Percentiles rank a stretch among this genome's conserved stretches.
Conservation (phyloP, 2,888 invertebrate genomes). For the Pseudococcus jackbeardsleyi region DNA sequence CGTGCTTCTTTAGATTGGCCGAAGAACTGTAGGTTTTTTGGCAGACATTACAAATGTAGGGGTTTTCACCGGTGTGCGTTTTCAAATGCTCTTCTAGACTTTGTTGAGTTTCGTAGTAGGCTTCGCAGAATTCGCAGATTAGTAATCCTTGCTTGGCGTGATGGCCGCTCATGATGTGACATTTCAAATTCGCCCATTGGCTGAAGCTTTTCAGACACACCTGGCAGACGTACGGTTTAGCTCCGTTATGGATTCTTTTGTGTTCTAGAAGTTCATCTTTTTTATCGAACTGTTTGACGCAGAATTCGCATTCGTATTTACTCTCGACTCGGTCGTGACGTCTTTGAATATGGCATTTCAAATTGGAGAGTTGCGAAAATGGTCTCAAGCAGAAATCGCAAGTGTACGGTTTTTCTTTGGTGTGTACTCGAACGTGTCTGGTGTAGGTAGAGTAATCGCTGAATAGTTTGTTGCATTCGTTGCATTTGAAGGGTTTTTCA, state of each 20-base stretch:
- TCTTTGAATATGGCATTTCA: conserved; percentile 65
- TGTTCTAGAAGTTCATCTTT: conserved; percentile 66
- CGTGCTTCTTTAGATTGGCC: conserved; percentile 63
- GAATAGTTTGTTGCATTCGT: conserved; percentile 62
- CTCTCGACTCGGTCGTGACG: conserved; percentile 65
- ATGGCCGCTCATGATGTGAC: conserved; percentile 63
- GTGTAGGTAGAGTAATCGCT: conserved; percentile 64
- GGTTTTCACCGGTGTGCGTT: conserved; percentile 64
- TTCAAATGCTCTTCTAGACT: conserved; percentile 58
- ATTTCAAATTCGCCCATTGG: conserved; percentile 66
- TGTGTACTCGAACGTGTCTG: conserved; percentile 65
- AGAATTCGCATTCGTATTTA: conserved; percentile 66
- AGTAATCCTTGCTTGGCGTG: conserved; percentile 58
- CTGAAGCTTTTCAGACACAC: conserved; percentile 67
- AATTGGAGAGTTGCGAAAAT: conserved; percentile 66
- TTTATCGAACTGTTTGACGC: conserved; percentile 66
- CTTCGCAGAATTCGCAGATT: conserved; percentile 63
- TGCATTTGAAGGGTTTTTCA: conserved; percentile 64
- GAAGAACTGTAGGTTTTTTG: conserved; percentile 64
- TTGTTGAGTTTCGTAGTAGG: conserved; percentile 54
- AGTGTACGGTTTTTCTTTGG: conserved; percentile 62
- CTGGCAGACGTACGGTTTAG: conserved; percentile 66
- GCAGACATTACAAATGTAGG: conserved; percentile 64
- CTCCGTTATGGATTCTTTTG: conserved; percentile 66
- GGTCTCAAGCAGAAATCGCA: conserved; percentile 63